Conservation (phyloP, 2,888 invertebrate species). For the Drosophila suboccidentalis region DNA sequence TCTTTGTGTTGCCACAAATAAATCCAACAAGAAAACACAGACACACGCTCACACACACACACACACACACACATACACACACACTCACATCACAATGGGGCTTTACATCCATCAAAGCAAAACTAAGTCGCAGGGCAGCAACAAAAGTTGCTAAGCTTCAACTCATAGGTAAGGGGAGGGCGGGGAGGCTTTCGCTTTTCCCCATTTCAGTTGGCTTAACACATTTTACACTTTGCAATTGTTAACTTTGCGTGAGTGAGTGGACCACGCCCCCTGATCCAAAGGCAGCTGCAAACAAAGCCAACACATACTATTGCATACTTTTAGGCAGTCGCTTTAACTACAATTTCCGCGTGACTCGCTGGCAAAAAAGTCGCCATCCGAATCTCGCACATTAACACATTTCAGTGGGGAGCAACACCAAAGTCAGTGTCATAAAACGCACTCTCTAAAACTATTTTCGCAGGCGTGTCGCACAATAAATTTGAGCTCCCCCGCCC, state of each 20-base stretch:
- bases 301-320: slow-evolving; percentile 42
- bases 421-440: slow-evolving; percentile 55
- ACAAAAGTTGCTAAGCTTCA: slow-evolving; percentile 73
- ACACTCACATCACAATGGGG: slow-evolving; percentile 54
- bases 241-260: slow-evolving; percentile 55
- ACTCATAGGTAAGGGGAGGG: not conserved
- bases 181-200: slow-evolving; percentile 26
- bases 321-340: slow-evolving; percentile 53
- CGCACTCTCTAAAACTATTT: slow-evolving; percentile 76
- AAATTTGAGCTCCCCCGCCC: slow-evolving; percentile 47
- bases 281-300: slow-evolving; percentile 35
- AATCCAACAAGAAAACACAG: slow-evolving; percentile 68
- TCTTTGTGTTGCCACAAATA: slow-evolving; percentile 80
- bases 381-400: slow-evolving; percentile 76
- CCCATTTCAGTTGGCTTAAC: slow-evolving; percentile 79
- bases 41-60: slow-evolving; percentile 31
- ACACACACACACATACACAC: slow-evolving; percentile 8
- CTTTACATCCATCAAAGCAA: slow-evolving; percentile 77
- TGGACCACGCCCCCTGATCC: slow-evolving; percentile 31
- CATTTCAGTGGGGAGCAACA: slow-evolving; percentile 50
- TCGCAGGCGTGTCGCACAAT: slow-evolving; percentile 71
- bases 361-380: slow-evolving; percentile 43
- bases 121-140: slow-evolving; percentile 75
- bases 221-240: slow-evolving; percentile 81
- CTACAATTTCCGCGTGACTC: slow-evolving; percentile 35